Base-by-base conservation (phyloP, 2,888 invertebrate species). In the Epinotia nisella region DNA sequence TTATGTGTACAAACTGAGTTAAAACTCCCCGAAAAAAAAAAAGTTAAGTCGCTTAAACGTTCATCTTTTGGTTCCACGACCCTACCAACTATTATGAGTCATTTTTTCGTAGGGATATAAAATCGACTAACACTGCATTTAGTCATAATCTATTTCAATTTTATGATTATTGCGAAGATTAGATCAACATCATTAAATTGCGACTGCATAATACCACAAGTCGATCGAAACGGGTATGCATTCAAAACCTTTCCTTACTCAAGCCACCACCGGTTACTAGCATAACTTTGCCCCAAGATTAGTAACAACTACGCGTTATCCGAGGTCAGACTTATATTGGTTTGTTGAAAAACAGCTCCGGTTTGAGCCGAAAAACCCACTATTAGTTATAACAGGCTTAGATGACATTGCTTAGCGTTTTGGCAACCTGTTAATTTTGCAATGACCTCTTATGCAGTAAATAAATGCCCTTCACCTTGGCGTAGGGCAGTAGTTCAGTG, bases 351-450 rank as follows among this genome's bases (percentile, higher is more conserved):
- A 49, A 5, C 49, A 49, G 49, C n/a, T 49, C 49, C 49, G 49
- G 49, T 49, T 49, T 49, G 41, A 7, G 15, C 21, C 11, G 69
- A 35, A 49, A 71, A 64, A 61, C 13, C 71, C 71, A 74, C 35
- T 58, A 61, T 35, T 35, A 35, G 9, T 0, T 60, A 61, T 56
- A 66, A 71, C 55, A 39, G 62, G 71, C 56, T 71, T 59, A 69
- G 51, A 71, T 56, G 51, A 45, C 41, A 69, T 56, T 60, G 45
- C 21, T 59, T 35, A 64, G 60, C 49, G 61, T 61, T 74, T 65
- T 35, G 71, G 15, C 24, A 72, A 76, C 74, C 66, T 29, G 75
- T 76, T 49, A 58, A 24, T 75, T 75, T 76, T 73, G 75, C 71
- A 75, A 75, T 17, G 35, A n/a, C 53, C 13, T 68, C 24, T 15